These are phyloP conservation scores for Aramus guarauna DNA, from an alignment of 2,113 vertebrate species.

Conservation along the genomic window DNA sequence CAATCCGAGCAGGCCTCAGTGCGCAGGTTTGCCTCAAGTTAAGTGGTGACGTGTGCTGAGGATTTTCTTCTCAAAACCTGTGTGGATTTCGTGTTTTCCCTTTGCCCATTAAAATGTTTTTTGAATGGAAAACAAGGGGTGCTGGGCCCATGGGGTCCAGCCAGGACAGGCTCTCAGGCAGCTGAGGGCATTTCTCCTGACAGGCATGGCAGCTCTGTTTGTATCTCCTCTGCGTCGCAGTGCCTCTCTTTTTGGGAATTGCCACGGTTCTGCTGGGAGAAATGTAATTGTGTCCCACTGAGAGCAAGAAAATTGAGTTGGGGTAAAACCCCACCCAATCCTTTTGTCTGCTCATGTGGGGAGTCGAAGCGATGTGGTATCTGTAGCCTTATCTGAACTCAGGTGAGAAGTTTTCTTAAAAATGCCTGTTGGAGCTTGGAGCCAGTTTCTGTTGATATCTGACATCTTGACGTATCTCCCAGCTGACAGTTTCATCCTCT, in stretches of 20 bases:
- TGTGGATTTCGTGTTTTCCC: neutral
- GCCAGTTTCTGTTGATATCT: neutral
- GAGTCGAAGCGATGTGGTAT: neutral
- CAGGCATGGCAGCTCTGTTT: neutral
- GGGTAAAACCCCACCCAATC: neutral
- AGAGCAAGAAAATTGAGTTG: neutral
- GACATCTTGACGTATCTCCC: neutral
- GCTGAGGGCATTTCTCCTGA: neutral
- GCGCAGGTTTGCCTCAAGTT: fast-evolving
- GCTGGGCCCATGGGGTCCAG: neutral
- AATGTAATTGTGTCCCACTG: neutral
- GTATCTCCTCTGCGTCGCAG: fast-evolving
- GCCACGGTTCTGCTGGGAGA: neutral
- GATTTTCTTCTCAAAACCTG: neutral
- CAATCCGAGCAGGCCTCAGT: neutral
- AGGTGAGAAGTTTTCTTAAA: neutral
- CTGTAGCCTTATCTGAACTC: neutral
- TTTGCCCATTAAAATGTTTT: neutral
- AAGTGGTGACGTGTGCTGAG: fast-evolving
- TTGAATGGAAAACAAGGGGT: neutral
- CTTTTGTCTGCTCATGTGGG: neutral
- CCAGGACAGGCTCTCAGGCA: fast-evolving
- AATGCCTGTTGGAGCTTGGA: neutral
- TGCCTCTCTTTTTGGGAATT: neutral
- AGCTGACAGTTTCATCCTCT: neutral